A percentile compares a stretch with the other conserved stretches of the same genome.
These are phyloP conservation scores for Halcyon smyrnensis DNA, from an alignment of 2,797 vertebrate species.

Conservation along the genomic window DNA sequence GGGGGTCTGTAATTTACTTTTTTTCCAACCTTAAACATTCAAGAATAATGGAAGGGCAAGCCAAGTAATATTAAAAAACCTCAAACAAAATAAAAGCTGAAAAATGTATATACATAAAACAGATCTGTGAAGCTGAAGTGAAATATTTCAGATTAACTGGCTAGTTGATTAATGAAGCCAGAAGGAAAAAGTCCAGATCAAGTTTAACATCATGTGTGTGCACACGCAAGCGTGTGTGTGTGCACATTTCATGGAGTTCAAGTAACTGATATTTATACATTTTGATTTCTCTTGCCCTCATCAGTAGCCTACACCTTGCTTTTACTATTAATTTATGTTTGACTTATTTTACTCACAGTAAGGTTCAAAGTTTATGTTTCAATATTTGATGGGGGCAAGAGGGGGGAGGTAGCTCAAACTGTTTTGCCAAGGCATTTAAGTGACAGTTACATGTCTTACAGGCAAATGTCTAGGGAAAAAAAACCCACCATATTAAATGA, in stretches of 20 bases:
- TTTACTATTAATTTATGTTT: conserved; percentile 36
- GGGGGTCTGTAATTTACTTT: conserved; percentile 74
- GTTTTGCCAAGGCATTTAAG: background rate
- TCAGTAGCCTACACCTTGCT: conserved; percentile 33
- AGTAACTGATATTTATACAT: conserved; percentile 58
- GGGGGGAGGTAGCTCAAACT: background rate
- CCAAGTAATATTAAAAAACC: conserved; percentile 54
- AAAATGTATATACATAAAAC: conserved; percentile 79
- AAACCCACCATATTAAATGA: background rate
- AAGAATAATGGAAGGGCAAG: conserved; percentile 72
- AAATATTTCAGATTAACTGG: conserved; percentile 76
- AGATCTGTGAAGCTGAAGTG: conserved; percentile 68
- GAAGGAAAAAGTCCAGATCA: conserved; percentile 69
- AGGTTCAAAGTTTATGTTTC: conserved; percentile 33
- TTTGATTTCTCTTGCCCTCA: conserved; percentile 11
- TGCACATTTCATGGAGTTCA: conserved; percentile 19
- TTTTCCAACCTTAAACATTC: conserved; percentile 54
- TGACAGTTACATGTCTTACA: background rate
- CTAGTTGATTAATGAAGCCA: conserved; percentile 76
- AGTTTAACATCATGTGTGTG: background rate
- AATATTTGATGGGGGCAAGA: background rate
- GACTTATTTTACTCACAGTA: conserved; percentile 29
- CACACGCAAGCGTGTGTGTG: background rate
- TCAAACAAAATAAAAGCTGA: conserved; percentile 74
- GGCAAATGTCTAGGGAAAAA: background rate